Evolutionary conservation across 2,113 vertebrate species (phyloP), one percentile per base, ranked within the genome.

Genomic region (Indicator maculatus): DNA sequence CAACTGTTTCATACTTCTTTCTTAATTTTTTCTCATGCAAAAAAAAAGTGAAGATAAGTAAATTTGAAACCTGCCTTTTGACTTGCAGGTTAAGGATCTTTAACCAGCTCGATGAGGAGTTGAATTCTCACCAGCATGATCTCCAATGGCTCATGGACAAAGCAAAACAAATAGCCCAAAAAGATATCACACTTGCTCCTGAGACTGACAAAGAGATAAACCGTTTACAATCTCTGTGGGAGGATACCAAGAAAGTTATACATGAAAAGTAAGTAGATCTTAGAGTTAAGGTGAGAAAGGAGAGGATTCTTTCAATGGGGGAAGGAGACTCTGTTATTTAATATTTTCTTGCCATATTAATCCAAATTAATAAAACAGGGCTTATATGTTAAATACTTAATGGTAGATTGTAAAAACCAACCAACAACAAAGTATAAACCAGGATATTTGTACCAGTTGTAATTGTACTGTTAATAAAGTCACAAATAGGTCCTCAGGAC

Each of bases 71-170:
- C 4, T 27, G 12, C 64, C 11, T 97, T 90, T 97, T 93, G 47
- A 93, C 90, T 97, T 90, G 33, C 95, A 99, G 99, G 91, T 96
- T 99, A 89, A 98, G 98, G 92, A 96, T 98, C 91, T 99, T 99
- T 87, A 98, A 98, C 95, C 99, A 99, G 88, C 95, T 99, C 93
- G 99, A 99, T 95, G 98, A 99, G 89, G 99, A 99, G 89, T 18
- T 99, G 14, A 98, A 98, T 96, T 98, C 98, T 86, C 97, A 99
- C 45, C 98, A 99, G 84, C 98, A 99, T 83, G 98, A 99, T 90
- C 98, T 98, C n/a, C 97, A 97, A 70, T 99, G 99, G 99, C 93
- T 99, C 44, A 98, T 98, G 96, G 98, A 99, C 93, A 99, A 98
- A 97, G 99, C 98, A 47, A 98, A 98, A 85, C 99, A 99, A 97